These are phyloP conservation scores for Halictus ligatus DNA, from an alignment of 2,888 invertebrate genomes.

Conservation along the genomic window DNA sequence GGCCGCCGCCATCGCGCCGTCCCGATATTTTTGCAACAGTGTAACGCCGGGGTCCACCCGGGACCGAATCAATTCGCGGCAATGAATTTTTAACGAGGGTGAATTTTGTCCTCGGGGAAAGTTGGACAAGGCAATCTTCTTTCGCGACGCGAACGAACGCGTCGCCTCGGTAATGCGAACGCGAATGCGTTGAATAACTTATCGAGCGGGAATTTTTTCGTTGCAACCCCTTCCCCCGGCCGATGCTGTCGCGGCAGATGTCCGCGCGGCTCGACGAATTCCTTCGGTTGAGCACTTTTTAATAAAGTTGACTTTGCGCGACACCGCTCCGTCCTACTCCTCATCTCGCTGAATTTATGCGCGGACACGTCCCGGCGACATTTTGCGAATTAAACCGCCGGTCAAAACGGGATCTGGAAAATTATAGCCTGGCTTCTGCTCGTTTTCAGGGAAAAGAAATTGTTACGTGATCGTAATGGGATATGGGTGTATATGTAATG, in stretches of 20 bases:
- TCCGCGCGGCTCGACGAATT: neutral
- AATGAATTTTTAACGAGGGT: conserved; percentile 12
- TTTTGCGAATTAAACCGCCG: neutral
- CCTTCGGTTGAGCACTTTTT: no score
- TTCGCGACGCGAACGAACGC: conserved; percentile 2
- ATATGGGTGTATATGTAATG: no score
- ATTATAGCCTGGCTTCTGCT: neutral
- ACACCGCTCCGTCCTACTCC: neutral
- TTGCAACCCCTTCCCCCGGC: neutral
- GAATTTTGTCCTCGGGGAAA: conserved; percentile 14
- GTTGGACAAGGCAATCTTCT: conserved; percentile 37
- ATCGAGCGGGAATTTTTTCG: neutral
- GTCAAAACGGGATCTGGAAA: neutral
- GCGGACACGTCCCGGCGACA: neutral
- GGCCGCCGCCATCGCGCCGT: neutral
- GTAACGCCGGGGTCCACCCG: neutral
- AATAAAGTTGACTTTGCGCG: neutral
- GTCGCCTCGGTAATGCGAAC: neutral
- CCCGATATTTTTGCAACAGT: conserved; percentile 5
- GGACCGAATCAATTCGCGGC: conserved; percentile 1
- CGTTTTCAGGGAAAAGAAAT: neutral
- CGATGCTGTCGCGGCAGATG: neutral
- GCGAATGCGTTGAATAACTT: conserved; percentile 6
- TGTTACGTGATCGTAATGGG: neutral
- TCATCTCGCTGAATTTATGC: neutral